Evolutionary conservation across 2,797 vertebrate genomes (phyloP), one percentile per base, ranked within the genome.

Genomic region (Naso thynnoides): DNA sequence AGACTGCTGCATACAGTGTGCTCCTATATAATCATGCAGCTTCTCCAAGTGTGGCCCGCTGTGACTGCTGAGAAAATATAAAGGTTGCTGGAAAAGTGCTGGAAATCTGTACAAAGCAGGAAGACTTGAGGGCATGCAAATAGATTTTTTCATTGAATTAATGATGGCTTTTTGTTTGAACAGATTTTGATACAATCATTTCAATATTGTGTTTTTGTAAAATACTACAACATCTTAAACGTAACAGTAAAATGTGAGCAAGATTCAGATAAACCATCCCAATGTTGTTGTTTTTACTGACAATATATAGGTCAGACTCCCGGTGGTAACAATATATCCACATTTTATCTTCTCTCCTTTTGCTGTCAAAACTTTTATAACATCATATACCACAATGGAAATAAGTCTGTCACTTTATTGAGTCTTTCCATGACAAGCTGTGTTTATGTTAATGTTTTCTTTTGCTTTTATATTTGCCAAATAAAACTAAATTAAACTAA

Each of bases 101-200:
- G 10, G 2, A 27, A 69, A 73, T 63, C 19, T 50, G 15, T 48
- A 29, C n/a, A 56, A 61, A 65, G 23, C 44, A 49, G 36, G 14
- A 23, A 38, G 27, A 66, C 19, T 54, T 42, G 55, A 61, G 38
- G 47, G 42, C n/a, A 36, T 45, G 19, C 13, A 57, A n/a, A 29
- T 50, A 68, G 11, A 24, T 55, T 41, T 29, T 36, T 56, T n/a
- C n/a, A 42, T n/a, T 31, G n/a, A 38, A 16, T 23, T 2, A 63
- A 24, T 5, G 24, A 24, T 58, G 13, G 13, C 52, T 27, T 63
- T 62, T 52, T 55, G 47, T 68, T 78, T 58, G 52, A n/a, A 53
- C 39, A 72, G 15, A 68, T 64, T 42, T 27, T 23, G 63, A 57
- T 49, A 36, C 36, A 10, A 38, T 53, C 9, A 54, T 59, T 44